Evolutionary conservation across 1,140 invertebrate species (phyloP).

Genomic region (Lysiphlebus fabarum): DNA sequence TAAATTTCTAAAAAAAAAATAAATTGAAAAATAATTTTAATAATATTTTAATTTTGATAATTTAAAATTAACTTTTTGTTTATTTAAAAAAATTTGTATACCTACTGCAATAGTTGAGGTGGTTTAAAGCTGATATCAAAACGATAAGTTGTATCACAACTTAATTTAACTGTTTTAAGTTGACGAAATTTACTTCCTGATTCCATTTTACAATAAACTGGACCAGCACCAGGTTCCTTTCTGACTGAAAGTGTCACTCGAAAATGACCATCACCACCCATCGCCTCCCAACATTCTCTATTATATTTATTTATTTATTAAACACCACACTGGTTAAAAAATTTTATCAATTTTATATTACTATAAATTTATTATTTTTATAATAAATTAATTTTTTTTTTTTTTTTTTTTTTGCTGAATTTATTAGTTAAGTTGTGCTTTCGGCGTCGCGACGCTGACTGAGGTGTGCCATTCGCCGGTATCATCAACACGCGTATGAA

Average conservation of each 20-base stretch:
- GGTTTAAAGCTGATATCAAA: constrained; percentile 59
- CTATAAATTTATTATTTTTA: background rate
- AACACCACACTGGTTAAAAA: background rate
- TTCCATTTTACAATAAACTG: constrained; percentile 58
- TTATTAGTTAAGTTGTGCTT: constrained; percentile 21
- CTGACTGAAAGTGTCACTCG: constrained; percentile 53
- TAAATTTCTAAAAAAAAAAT: too few relatives aligned
- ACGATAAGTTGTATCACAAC: constrained; percentile 53
- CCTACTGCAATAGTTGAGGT: constrained; percentile 55
- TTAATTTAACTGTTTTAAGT: constrained; percentile 55
- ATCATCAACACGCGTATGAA: constrained; percentile 8
- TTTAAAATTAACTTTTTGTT: too few relatives aligned
- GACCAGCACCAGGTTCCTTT: constrained; percentile 50
- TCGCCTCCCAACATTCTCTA: constrained; percentile 28
- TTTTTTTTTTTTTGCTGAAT: background rate
- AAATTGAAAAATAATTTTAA: too few relatives aligned
- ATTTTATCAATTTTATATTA: constrained; percentile 3
- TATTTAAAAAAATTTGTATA: constrained; percentile 28
- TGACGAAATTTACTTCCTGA: constrained; percentile 52
- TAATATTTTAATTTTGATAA: too few relatives aligned
- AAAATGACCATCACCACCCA: constrained; percentile 51
- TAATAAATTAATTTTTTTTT: background rate
- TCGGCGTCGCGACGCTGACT: constrained; percentile 42
- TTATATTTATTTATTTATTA: constrained; percentile 9
- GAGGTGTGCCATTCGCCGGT: constrained; percentile 21